Evolutionary conservation across 1,140 invertebrate genomes (phyloP).

Genomic region (Vanessa atalanta): DNA sequence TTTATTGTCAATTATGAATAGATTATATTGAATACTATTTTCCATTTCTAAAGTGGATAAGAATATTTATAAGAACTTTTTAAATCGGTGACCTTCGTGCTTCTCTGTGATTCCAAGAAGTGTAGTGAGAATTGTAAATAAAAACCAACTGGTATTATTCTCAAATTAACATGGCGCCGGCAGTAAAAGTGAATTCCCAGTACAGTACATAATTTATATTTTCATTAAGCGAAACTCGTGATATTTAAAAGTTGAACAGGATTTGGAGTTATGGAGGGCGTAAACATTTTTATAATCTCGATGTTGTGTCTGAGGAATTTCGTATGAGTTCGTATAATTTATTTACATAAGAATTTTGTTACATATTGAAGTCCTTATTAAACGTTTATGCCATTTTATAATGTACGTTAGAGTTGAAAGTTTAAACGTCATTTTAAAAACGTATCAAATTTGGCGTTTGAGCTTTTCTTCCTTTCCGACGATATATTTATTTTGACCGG

Average conservation of each 20-base stretch:
- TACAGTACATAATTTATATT: conserved; percentile 28
- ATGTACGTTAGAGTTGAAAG: too few species aligned
- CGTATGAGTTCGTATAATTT: neutral
- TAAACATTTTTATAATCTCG: conserved; percentile 27
- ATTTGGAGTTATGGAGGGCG: conserved; percentile 10
- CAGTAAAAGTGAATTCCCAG: conserved; percentile 18
- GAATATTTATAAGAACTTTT: neutral
- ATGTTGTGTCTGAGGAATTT: neutral
- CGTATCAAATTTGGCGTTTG: too few species aligned
- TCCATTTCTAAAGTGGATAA: too few species aligned
- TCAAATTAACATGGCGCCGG: conserved; percentile 15
- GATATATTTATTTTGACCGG: too few species aligned
- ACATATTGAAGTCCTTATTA: too few species aligned
- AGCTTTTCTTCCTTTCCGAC: too few species aligned
- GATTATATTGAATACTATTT: too few species aligned
- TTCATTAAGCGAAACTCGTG: conserved; percentile 21
- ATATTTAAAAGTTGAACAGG: conserved; percentile 13
- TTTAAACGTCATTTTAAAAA: too few species aligned
- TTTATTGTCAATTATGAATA: too few species aligned
- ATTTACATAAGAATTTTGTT: too few species aligned
- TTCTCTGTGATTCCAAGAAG: neutral
- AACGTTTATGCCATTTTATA: too few species aligned
- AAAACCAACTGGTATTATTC: conserved; percentile 8
- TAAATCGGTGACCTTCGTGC: neutral
- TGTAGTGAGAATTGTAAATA: neutral